Evolutionary conservation across 1,140 invertebrate species (phyloP).

Genomic region (Drosophila ambigua): DNA sequence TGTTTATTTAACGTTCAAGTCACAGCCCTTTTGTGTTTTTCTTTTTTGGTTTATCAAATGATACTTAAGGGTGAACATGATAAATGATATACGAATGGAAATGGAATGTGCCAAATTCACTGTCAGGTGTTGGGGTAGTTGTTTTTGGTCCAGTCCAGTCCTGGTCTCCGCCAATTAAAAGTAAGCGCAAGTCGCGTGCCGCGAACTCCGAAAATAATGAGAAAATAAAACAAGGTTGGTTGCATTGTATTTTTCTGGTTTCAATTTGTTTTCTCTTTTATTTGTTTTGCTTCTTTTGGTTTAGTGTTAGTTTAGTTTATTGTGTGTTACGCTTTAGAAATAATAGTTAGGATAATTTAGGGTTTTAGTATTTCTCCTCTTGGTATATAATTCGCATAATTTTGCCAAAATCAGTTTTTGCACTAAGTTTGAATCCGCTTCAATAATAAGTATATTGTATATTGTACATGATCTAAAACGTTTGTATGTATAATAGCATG

Average conservation of each 20-base stretch:
- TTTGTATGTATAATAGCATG: slow-evolving; percentile 72
- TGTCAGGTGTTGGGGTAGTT: slow-evolving; percentile 38
- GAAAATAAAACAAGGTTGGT: slow-evolving; percentile 75
- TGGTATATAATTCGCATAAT: slow-evolving; percentile 73
- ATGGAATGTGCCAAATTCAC: slow-evolving; percentile 58
- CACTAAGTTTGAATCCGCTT: slow-evolving; percentile 60
- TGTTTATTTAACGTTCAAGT: slow-evolving; percentile 67
- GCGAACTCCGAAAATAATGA: slow-evolving; percentile 45
- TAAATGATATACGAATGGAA: slow-evolving; percentile 26
- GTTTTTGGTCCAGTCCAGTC: slow-evolving; percentile 45
- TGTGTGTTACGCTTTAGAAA: slow-evolving; percentile 70
- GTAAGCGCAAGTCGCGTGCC: slow-evolving; percentile 34
- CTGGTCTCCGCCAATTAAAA: slow-evolving; percentile 62
- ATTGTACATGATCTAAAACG: slow-evolving; percentile 76
- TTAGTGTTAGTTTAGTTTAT: slow-evolving; percentile 43
- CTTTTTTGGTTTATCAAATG: slow-evolving; percentile 50
- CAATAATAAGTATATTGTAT: slow-evolving; percentile 53
- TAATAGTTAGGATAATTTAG: slow-evolving; percentile 73
- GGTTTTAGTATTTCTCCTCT: slow-evolving; percentile 53
- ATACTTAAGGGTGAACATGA: slow-evolving; percentile 26
- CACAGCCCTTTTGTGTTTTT: slow-evolving; percentile 73
- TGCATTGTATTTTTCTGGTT: slow-evolving; percentile 56
- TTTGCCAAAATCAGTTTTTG: slow-evolving; percentile 81
- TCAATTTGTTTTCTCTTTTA: slow-evolving; percentile 72
- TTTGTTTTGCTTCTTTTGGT: slow-evolving; percentile 61